These are phyloP conservation scores for Bombus affinis DNA, from an alignment of 1,140 invertebrate genomes.

Conservation along the genomic window DNA sequence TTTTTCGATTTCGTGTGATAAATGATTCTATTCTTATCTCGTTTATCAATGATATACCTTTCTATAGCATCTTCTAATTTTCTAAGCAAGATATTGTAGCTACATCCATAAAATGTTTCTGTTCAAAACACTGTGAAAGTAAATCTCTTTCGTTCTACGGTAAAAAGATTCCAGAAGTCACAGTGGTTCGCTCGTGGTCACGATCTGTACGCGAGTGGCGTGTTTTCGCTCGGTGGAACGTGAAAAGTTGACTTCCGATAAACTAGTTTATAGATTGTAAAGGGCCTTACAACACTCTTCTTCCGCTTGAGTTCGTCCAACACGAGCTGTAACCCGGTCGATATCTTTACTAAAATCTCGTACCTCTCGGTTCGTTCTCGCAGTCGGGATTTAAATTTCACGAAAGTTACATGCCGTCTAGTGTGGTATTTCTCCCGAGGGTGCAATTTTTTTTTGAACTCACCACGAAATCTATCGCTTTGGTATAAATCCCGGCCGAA, in stretches of 20 bases:
- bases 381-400: slow-evolving; percentile 23
- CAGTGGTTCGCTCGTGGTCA: not conserved
- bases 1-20: too few species aligned
- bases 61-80: too few species aligned
- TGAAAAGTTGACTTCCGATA: slow-evolving; percentile 37
- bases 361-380: not conserved
- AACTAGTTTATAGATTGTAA: slow-evolving; percentile 44
- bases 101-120: too few species aligned
- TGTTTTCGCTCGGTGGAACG: not conserved
- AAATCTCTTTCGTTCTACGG: not conserved
- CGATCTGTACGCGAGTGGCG: too few species aligned
- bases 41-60: too few species aligned
- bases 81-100: too few species aligned
- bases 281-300: slow-evolving; percentile 20
- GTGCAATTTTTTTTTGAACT: slow-evolving; percentile 14
- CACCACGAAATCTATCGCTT: slow-evolving; percentile 26
- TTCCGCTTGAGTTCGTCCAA: slow-evolving; percentile 20
- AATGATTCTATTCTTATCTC: too few species aligned
- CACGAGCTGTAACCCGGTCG: not conserved
- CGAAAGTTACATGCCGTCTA: slow-evolving; percentile 6
- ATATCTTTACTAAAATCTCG: slow-evolving; percentile 34
- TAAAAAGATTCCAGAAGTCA: not conserved
- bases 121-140: not conserved
- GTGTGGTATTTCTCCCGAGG: slow-evolving; percentile 5
- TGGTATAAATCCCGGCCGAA: slow-evolving; percentile 14